Conservation (phyloP, 2,797 vertebrate genomes). For the Ataeniobius toweri region DNA sequence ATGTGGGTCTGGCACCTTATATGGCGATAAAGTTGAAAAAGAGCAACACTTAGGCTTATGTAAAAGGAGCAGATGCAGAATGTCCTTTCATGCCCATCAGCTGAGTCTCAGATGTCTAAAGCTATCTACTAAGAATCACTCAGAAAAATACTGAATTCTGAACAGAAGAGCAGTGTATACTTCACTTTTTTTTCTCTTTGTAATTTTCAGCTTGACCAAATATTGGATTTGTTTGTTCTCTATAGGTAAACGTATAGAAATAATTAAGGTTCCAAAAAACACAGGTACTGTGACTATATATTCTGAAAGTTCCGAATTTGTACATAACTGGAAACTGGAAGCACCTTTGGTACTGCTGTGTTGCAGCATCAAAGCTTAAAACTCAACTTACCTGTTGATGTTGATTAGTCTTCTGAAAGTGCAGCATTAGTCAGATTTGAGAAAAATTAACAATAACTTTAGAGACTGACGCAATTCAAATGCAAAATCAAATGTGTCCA, state of each 20-base stretch:
- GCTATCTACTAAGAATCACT: background rate
- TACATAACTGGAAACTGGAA: background rate
- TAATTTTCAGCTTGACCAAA: background rate
- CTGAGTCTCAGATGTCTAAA: constrained; percentile 36
- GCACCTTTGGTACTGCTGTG: background rate
- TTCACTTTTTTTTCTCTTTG: background rate
- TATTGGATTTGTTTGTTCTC: background rate
- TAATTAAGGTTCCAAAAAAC: background rate
- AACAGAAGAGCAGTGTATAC: background rate
- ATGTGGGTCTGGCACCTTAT: constrained; percentile 14
- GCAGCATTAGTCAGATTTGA: background rate
- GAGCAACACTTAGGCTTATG: constrained; percentile 9
- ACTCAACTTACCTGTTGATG: too few species aligned
- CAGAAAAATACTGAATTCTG: background rate
- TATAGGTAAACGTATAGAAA: background rate
- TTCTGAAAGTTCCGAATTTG: background rate
- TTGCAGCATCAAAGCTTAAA: too few species aligned
- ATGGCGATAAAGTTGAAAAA: constrained; percentile 26
- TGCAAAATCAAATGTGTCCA: background rate
- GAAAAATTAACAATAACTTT: background rate
- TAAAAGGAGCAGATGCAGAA: background rate
- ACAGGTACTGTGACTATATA: too few species aligned
- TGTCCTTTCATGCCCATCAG: constrained; percentile 18
- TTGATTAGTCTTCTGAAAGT: background rate
- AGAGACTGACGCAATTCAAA: background rate